These are phyloP conservation scores for Vultur gryphus DNA, from an alignment of 2,797 vertebrate species.

Conservation along the genomic window DNA sequence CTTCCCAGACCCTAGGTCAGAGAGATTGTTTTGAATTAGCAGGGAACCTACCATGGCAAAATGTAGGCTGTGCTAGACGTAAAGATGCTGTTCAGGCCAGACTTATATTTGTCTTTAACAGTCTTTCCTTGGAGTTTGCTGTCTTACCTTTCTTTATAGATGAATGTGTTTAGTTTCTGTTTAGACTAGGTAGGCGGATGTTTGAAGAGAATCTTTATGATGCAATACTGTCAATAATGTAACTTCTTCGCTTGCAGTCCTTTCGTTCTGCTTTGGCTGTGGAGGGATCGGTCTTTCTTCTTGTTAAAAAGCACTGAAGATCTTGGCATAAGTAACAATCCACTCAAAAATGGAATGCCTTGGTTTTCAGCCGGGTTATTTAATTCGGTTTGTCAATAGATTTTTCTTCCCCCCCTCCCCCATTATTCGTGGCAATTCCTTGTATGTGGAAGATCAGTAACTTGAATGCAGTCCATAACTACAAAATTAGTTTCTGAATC, in stretches of 20 bases:
- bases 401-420: not conserved
- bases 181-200: not conserved
- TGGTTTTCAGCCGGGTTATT: not conserved
- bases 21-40: not conserved
- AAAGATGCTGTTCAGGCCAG: not conserved
- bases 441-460: not conserved
- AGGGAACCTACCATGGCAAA: not conserved
- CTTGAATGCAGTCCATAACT: rapidly evolving
- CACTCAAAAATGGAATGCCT: not conserved
- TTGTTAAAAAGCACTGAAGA: not conserved
- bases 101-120: not conserved
- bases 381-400: not conserved
- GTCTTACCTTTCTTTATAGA: not conserved
- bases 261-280: not conserved
- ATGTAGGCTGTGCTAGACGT: not conserved
- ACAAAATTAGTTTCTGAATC: not conserved
- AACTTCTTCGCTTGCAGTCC: not conserved
- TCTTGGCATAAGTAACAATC: not conserved
- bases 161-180: not conserved
- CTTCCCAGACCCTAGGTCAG: not conserved
- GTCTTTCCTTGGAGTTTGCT: not conserved
- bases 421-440: rapidly evolving
- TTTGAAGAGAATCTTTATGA: not conserved
- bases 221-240: not conserved
- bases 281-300: not conserved